A percentile compares a stretch with the other conserved stretches of the same genome.
These are phyloP conservation scores for Drosophila navojoa DNA, from an alignment of 1,140 invertebrate species.

Conservation along the genomic window DNA sequence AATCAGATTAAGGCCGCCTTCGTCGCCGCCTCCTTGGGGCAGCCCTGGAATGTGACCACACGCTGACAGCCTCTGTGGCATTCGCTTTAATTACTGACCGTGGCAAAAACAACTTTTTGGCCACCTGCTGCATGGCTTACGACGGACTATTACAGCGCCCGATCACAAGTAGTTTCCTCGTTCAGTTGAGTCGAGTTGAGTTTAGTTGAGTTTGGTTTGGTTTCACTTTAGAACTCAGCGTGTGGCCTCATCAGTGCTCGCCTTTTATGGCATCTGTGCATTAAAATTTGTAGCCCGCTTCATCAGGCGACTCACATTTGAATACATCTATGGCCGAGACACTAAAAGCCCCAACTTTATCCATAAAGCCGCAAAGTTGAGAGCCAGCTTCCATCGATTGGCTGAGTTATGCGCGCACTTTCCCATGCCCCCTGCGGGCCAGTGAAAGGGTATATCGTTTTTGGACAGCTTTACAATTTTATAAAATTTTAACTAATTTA, in stretches of 20 bases:
- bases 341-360: slow-evolving; percentile 57
- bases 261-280: slow-evolving; percentile 33
- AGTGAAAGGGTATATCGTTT: not conserved
- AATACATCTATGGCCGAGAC: slow-evolving; percentile 52
- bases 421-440: not conserved
- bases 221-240: slow-evolving; percentile 33
- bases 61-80: slow-evolving; percentile 62
- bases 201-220: slow-evolving; percentile 11
- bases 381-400: slow-evolving; percentile 34
- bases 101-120: slow-evolving; percentile 43
- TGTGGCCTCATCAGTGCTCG: slow-evolving; percentile 35
- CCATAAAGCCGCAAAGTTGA: slow-evolving; percentile 54
- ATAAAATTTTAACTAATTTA: not conserved
- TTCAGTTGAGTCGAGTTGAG: not conserved
- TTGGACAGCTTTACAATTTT: not conserved
- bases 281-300: slow-evolving; percentile 26
- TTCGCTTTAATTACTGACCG: slow-evolving; percentile 66
- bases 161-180: slow-evolving; percentile 29
- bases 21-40: not conserved
- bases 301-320: slow-evolving; percentile 28
- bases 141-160: slow-evolving; percentile 21
- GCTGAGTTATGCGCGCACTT: slow-evolving; percentile 24
- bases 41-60: slow-evolving; percentile 36
- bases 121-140: slow-evolving; percentile 71
- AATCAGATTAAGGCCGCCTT: slow-evolving; percentile 57